phyloP scores from a whole-genome alignment of 2,113 vertebrate genomes.

The Tragelaphus strepsiceros region DNA sequence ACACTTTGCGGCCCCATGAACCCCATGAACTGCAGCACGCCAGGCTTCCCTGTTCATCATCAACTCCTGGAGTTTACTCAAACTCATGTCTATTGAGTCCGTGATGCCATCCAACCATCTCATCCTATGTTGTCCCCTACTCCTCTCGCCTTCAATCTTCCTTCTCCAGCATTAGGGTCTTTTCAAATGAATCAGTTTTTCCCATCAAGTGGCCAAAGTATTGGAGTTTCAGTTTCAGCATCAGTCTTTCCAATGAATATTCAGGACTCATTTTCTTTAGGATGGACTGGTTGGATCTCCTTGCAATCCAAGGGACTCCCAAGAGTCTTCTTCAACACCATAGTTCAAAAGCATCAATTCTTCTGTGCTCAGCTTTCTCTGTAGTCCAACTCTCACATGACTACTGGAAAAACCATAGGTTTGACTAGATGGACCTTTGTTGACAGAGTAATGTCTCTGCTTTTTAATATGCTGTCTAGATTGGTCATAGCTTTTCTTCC shows the following conservation, averaged over 20 bases:
- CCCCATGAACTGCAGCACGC: not conserved
- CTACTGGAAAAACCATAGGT: not conserved
- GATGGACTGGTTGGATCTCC: not conserved
- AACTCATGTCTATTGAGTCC: not conserved
- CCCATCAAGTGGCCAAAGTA: not conserved
- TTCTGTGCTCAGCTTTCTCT: fast-evolving
- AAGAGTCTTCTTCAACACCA: not conserved
- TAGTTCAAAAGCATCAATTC: not conserved
- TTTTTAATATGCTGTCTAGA: not conserved
- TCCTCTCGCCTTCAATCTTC: not conserved
- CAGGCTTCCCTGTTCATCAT: not conserved
- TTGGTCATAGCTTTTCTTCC: not conserved
- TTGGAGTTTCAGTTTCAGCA: not conserved
- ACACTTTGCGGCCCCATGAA: not conserved
- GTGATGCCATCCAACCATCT: not conserved
- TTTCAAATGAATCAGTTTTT: not conserved
- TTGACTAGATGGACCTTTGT: not conserved
- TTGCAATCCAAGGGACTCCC: not conserved
- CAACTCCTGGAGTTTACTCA: not conserved
- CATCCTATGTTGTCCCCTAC: not conserved
- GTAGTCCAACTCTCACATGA: not conserved
- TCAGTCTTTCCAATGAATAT: not conserved
- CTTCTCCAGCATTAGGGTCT: not conserved
- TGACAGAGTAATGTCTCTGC: not conserved
- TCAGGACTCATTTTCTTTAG: not conserved